Base-by-base conservation (phyloP, 2,888 invertebrate species). In the Junonia oenone region DNA sequence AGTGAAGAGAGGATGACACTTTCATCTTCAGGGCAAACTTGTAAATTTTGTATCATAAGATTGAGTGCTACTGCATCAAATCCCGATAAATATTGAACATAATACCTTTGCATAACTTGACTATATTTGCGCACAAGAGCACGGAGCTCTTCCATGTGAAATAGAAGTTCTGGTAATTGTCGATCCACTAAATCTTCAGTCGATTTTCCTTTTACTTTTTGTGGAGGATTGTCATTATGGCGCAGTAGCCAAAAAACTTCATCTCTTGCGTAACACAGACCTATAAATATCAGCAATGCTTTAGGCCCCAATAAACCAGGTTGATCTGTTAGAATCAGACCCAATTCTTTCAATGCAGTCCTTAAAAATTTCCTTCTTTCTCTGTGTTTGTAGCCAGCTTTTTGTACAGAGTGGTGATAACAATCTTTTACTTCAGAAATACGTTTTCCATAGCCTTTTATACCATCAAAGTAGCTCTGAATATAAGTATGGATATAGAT, bases 231-330 rank as follows among this genome's bases (percentile, higher is more conserved):
- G 69, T 98, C 98, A 77, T 97, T 96, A 78, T 99, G 99, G 51
- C 99, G 92, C 43, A 99, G 80, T 45, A 99, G 91, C 99, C 99
- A 99, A 48, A 96, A 93, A 17, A 99, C 96, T 91, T 99, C 99
- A 91, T 99, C 99, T 68, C 99, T 92, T 0, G 99, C 95, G 81
- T 98, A 95, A 62, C 98, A 97, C 8, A 99, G 90, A 0, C 97
- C 99, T 93, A 99, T 98, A 76, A 99, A 97, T 64, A 99, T 97
- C 72, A 98, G 93, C 56, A 99, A 91, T 6, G 98, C 97, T 90
- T 99, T 99, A 0, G 99, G 99, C 0, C 99, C 99, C 40, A 99
- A 86, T 17, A 99, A 90, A 0, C 99, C 99, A 2, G 99, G 99
- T 78, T 99, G 99, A 84, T 99, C 99, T 13, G 98, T 97, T 76